Percentiles rank a stretch among this genome's conserved stretches.
phyloP scores from a whole-genome alignment of 2,113 vertebrate species.

The Athene cunicularia region DNA sequence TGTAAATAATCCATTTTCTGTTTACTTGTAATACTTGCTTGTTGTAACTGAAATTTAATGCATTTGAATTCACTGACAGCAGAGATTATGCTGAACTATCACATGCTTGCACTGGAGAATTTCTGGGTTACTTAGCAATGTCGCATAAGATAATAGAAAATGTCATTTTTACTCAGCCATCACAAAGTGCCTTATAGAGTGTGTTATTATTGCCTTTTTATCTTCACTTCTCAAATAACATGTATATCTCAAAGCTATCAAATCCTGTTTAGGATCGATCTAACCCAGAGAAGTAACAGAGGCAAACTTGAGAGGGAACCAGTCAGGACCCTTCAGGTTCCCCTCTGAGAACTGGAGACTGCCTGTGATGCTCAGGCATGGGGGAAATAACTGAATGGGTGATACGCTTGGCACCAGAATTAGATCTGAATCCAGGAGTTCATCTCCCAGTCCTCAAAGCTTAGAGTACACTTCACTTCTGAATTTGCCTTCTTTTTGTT shows the following conservation, averaged over 20 bases:
- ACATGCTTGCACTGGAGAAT: neutral
- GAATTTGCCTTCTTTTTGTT: neutral
- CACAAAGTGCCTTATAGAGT: neutral
- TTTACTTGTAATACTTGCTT: neutral
- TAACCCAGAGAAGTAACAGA: neutral
- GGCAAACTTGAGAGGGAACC: neutral
- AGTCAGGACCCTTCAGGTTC: neutral
- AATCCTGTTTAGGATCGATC: neutral
- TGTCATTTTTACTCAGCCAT: neutral
- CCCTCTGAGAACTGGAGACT: neutral
- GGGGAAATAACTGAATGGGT: neutral
- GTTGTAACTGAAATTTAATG: neutral
- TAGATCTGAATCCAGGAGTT: neutral
- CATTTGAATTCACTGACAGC: neutral
- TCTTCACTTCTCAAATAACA: neutral
- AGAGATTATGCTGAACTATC: neutral
- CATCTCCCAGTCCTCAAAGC: neutral
- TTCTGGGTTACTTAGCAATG: slow-evolving; percentile 11
- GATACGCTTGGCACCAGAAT: neutral
- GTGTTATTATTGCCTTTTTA: neutral
- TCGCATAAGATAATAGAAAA: neutral
- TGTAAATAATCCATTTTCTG: neutral
- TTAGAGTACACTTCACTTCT: neutral
- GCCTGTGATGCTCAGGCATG: neutral
- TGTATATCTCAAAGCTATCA: neutral